Percentiles rank a stretch among this genome's conserved stretches.
phyloP scores from a whole-genome alignment of 2,113 vertebrate species.

The Taxidea taxus region DNA sequence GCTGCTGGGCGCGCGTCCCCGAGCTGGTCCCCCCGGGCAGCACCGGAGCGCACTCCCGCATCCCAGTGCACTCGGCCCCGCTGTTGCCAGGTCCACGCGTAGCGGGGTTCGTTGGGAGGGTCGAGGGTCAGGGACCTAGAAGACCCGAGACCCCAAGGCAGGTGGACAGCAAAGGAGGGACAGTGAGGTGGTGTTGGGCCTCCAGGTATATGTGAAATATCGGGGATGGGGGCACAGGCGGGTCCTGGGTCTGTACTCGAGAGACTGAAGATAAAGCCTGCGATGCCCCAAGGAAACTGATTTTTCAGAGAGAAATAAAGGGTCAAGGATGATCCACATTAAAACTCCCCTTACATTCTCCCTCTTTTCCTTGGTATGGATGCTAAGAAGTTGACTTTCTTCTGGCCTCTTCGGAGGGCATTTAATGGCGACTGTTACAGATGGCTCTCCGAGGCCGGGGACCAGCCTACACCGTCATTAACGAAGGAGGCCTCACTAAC shows the following conservation, averaged over 20 bases:
- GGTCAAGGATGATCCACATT: rapidly evolving
- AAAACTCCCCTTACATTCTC: rapidly evolving
- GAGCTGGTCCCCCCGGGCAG: not conserved
- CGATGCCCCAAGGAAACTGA: rapidly evolving
- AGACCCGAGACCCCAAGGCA: not conserved
- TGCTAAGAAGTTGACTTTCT: not conserved
- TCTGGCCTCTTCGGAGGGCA: not conserved
- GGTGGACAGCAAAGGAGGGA: rapidly evolving
- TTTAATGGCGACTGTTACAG: rapidly evolving
- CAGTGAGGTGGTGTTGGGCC: not conserved
- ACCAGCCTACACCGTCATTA: rapidly evolving
- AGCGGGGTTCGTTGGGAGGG: rapidly evolving
- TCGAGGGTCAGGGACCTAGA: too few species aligned
- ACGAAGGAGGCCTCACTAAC: too few species aligned
- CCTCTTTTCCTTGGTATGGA: rapidly evolving
- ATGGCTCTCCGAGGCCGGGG: not conserved
- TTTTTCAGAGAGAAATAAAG: not conserved
- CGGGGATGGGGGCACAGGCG: rapidly evolving
- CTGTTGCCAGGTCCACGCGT: not conserved
- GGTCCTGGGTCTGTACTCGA: not conserved
- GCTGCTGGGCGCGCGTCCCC: rapidly evolving
- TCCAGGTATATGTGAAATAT: rapidly evolving
- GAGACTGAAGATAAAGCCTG: not conserved
- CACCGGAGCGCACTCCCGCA: too few species aligned
- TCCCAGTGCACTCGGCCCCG: not conserved